These are phyloP conservation scores for Dendrocincla fuliginosa DNA, from an alignment of 2,797 vertebrate genomes.

Conservation along the genomic window DNA sequence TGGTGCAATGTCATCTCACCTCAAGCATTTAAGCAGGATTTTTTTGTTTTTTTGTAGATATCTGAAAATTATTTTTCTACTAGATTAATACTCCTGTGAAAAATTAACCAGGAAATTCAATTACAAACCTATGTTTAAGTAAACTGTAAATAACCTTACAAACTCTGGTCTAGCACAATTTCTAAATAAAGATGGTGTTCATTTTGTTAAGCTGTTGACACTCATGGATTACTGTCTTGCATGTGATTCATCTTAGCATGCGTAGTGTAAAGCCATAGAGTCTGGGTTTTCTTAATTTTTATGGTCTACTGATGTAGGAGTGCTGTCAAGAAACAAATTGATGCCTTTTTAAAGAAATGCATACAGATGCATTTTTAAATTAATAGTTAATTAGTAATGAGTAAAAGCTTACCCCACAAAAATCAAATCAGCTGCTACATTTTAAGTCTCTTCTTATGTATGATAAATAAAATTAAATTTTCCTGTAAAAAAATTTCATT, in stretches of 20 bases:
- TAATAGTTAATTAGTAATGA: neutral
- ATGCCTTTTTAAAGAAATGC: constrained; percentile 16
- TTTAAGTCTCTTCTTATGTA: neutral
- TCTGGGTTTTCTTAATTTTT: neutral
- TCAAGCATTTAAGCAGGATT: neutral
- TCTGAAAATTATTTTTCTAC: neutral
- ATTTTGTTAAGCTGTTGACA: constrained; percentile 8
- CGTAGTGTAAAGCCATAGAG: constrained; percentile 13
- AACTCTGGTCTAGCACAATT: neutral
- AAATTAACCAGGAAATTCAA: constrained; percentile 25
- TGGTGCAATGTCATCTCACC: neutral
- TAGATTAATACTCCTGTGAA: neutral
- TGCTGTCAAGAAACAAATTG: neutral
- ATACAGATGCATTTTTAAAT: constrained; percentile 9
- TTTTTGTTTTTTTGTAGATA: neutral
- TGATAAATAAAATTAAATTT: constrained; percentile 14
- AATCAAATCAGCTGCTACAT: constrained; percentile 52
- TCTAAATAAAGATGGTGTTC: neutral
- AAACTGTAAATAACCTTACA: neutral
- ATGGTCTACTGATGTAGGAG: neutral
- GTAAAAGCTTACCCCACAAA: constrained; percentile 52
- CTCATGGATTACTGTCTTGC: constrained; percentile 3
- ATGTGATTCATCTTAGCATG: constrained; percentile 26
- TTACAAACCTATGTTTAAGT: neutral
- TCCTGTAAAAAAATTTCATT: neutral